Evolutionary conservation across 1,140 invertebrate genomes (phyloP).

Genomic region (Formica exsecta): DNA sequence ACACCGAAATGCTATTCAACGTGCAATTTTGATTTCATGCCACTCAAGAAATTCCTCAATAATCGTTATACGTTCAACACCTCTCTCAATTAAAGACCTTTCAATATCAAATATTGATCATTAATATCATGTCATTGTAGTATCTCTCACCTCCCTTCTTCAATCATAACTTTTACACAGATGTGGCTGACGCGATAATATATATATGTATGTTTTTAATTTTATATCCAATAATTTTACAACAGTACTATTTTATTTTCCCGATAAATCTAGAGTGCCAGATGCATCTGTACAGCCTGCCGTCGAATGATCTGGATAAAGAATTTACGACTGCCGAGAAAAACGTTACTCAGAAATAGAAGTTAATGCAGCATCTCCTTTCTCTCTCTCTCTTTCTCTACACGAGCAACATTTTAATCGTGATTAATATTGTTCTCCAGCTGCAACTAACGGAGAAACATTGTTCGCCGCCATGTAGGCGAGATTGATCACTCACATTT

Average conservation of each 20-base stretch:
- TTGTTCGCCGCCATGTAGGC: slow-evolving; percentile 11
- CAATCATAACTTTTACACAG: neutral
- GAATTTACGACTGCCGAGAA: slow-evolving; percentile 34
- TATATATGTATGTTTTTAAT: neutral
- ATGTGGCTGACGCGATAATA: neutral
- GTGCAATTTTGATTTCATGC: slow-evolving; percentile 48
- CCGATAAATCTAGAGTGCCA: slow-evolving; percentile 10
- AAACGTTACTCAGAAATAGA: slow-evolving; percentile 3
- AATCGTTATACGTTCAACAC: slow-evolving; percentile 15
- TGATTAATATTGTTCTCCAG: slow-evolving; percentile 65
- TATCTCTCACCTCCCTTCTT: neutral
- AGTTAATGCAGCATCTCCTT: slow-evolving; percentile 24
- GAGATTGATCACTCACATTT: slow-evolving; percentile 60
- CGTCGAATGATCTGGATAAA: slow-evolving; percentile 34
- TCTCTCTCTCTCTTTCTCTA: no score
- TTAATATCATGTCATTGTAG: neutral
- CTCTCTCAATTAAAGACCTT: slow-evolving; percentile 7
- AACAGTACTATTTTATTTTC: neutral
- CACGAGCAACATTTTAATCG: slow-evolving; percentile 47
- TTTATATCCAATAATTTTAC: neutral
- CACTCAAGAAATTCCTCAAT: slow-evolving; percentile 40
- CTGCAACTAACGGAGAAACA: slow-evolving; percentile 23
- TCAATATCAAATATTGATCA: neutral
- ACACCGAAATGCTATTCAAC: slow-evolving; percentile 25
- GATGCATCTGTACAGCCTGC: neutral